Evolutionary conservation across 1,140 invertebrate species (phyloP), one percentile per base, ranked within the genome.

Genomic region (Radopholus similis): DNA sequence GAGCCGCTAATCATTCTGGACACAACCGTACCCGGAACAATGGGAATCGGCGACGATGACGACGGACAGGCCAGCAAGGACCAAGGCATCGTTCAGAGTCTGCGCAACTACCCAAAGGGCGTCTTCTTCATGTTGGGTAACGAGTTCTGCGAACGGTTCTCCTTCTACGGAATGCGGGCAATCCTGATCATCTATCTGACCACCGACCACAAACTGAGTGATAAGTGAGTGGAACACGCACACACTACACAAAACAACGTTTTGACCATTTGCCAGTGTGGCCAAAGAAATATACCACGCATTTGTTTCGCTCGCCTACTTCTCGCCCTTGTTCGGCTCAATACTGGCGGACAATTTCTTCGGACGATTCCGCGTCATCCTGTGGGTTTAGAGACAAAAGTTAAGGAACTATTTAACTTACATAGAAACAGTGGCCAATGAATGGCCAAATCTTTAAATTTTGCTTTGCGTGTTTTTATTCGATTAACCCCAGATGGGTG

Each of bases 81-180:
- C 2, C 42, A 73, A 49, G 71, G 69, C 35, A 32, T 74, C 23
- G 37, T 73, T 34, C 55, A 34, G 21, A 68, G 70, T 57, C 26
- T 74, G 1, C 60, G 64, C 26, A 57, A 21, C 11, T 81, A 82
- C 56, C 93, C 93, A 0, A 90, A 89, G 80, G 88, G 91, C 2
- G 89, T 95, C n/a, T 91, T 90, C 78, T 94, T 95, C 83, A 96
- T 97, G 77, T 86, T 97, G 65, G 89, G 88, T 77, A 95, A 92
- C 87, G 94, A 97, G 84, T 94, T 96, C 82, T 96, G 93, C 83
- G 94, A 97, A 85, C 87, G 93, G 79, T 97, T 96, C 84, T 91
- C 89, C 38, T 96, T 88, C 83, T 96, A 95, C 88, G 93, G 93
- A 78, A 91, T 95, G 90, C 88, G 90, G 26, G 72, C 79, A 11